These are phyloP conservation scores for Drosophila busckii DNA, from an alignment of 1,140 invertebrate genomes.

Conservation along the genomic window DNA sequence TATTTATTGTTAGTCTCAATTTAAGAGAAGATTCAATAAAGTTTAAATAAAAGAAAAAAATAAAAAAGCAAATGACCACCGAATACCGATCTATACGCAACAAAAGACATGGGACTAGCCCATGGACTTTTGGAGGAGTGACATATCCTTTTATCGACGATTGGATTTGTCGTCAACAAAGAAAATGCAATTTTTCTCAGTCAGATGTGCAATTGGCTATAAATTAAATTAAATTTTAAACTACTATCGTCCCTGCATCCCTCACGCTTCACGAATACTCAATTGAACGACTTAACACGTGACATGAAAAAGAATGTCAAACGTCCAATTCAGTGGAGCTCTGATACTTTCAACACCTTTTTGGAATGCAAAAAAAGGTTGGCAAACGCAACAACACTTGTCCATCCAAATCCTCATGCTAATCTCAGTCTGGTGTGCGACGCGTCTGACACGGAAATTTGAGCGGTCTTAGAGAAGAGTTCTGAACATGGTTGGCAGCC, in stretches of 20 bases:
- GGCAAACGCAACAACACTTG: neutral
- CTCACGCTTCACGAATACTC: neutral
- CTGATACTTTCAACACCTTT: neutral
- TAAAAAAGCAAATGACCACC: too few relatives aligned
- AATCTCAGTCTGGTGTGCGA: neutral
- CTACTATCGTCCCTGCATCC: neutral
- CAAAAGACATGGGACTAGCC: too few relatives aligned
- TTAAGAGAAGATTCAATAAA: too few relatives aligned
- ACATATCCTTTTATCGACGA: too few relatives aligned
- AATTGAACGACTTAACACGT: neutral
- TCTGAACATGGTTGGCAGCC: too few relatives aligned
- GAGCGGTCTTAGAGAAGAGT: neutral
- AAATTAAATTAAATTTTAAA: neutral
- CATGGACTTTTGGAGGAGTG: too few relatives aligned
- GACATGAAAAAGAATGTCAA: slow-evolving; percentile 3
- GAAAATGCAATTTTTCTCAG: too few relatives aligned
- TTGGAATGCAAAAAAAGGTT: neutral
- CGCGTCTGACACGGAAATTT: neutral
- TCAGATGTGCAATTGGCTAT: too few relatives aligned
- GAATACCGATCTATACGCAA: too few relatives aligned
- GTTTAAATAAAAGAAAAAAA: too few relatives aligned
- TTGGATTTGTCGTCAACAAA: too few relatives aligned
- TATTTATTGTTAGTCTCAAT: too few relatives aligned
- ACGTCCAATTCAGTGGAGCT: neutral
- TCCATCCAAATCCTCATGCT: neutral